phyloP scores from a whole-genome alignment of 1,140 invertebrate genomes.

The Campodea augens region DNA sequence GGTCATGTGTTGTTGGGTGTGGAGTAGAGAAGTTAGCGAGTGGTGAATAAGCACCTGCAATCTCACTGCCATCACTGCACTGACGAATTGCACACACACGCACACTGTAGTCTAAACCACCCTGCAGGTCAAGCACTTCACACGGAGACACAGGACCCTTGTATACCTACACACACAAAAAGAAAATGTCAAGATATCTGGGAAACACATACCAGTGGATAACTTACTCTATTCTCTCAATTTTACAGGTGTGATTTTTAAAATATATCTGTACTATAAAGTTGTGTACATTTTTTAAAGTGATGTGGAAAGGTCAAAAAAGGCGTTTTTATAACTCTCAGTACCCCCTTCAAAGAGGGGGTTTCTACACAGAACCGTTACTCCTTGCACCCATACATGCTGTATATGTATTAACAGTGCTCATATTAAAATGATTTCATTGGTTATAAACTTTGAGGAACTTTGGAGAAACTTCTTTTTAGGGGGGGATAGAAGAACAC shows the following conservation, averaged over 20 bases:
- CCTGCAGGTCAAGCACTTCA: conserved; percentile 40
- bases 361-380: too few species aligned
- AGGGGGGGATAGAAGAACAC: too few species aligned
- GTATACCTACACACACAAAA: too few species aligned
- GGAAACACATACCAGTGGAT: too few species aligned
- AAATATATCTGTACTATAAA: not conserved
- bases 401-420: not conserved
- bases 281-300: conserved; percentile 6
- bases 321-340: too few species aligned
- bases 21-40: conserved; percentile 31
- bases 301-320: too few species aligned
- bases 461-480: too few species aligned
- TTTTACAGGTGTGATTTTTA: not conserved
- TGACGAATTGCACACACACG: conserved; percentile 50
- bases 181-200: too few species aligned
- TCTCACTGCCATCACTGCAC: conserved; percentile 28
- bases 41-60: conserved; percentile 44
- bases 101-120: conserved; percentile 46
- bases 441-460: too few species aligned
- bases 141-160: conserved; percentile 41
- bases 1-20: too few species aligned
- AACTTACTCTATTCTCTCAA: not conserved
- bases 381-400: too few species aligned
- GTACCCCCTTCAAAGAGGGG: too few species aligned
- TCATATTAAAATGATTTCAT: conserved; percentile 1